Evolutionary conservation across 2,888 invertebrate species (phyloP).

Genomic region (Blastobasis lacticolella): DNA sequence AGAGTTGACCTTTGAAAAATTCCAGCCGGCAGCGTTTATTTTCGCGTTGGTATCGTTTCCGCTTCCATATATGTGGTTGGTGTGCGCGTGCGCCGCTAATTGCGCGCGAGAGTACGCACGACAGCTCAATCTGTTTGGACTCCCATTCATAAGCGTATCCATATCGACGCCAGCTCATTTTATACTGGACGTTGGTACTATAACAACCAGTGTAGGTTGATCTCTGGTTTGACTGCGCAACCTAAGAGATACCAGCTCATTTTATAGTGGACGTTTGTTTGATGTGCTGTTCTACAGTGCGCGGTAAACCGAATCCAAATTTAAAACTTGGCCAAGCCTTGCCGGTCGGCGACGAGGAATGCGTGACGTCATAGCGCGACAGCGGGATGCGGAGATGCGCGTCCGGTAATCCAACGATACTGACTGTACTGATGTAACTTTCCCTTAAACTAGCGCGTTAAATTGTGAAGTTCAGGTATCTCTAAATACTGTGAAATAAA

Average conservation of each 20-base stretch:
- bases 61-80: constrained; percentile 39
- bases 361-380: constrained; percentile 41
- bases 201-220: too few species aligned
- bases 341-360: constrained; percentile 45
- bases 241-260: too few species aligned
- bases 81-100: constrained; percentile 32
- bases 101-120: constrained; percentile 29
- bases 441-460: too few species aligned
- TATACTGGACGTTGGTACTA: too few species aligned
- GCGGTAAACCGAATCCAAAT: constrained; percentile 51
- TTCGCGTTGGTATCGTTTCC: constrained; percentile 24
- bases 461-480: too few species aligned
- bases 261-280: too few species aligned
- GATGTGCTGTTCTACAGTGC: background rate
- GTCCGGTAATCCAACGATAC: too few species aligned
- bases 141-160: too few species aligned
- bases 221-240: too few species aligned
- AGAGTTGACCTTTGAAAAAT: background rate
- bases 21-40: constrained; percentile 24
- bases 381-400: background rate
- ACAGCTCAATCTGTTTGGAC: background rate
- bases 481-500: too few species aligned
- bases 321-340: constrained; percentile 55
- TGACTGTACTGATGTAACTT: too few species aligned
- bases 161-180: too few species aligned